Evolutionary conservation across 1,140 invertebrate species (phyloP), one percentile per base, ranked within the genome.

Genomic region (Armadillidium nasatum): DNA sequence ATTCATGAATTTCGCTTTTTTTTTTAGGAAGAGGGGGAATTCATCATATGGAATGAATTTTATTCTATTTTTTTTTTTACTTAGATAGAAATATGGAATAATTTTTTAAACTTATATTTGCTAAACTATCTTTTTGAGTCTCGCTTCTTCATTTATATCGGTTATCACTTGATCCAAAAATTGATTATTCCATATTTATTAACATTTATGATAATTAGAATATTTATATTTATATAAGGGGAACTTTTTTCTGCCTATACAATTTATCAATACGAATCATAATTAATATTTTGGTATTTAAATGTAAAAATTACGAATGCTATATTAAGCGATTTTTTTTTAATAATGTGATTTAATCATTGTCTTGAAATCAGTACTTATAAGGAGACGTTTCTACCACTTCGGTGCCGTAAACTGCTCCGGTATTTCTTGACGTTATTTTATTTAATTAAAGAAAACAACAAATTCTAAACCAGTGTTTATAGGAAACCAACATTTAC

Each of bases 91-190:
- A 21, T 50, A 50, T 74, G 15, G 73, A 19, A 10, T 74, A 0
- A 4, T 11, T 74, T 66, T n/a, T 74, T 74, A 21, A 22, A 74
- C 10, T 66, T 23, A 7, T n/a, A 71, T 13, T 2, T 71, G 13
- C 4, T 19, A 2, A 23, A 2, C 7, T 60, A 43, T 33, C 0
- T 60, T 7, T 23, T 50, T 13, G 60, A 50, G 10, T 10, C 11
- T 21, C 54, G 21, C 23, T 10, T 19, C 21, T 11, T 19, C 19
- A 22, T 66, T 19, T 15, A 10, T 21, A 23, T 66, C 22, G 10
- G 10, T 67, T 50, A 50, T 50, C n/a, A 21, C 13, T 66, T 21
- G 54, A 22, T 44, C 13, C 7, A 44, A 45, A 33, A 10, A 73
- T 0, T 0, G 22, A 13, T 50, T 44, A 46, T 44, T 44, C 19